phyloP scores from a whole-genome alignment of 2,888 invertebrate genomes.

The Tineola bisselliella region DNA sequence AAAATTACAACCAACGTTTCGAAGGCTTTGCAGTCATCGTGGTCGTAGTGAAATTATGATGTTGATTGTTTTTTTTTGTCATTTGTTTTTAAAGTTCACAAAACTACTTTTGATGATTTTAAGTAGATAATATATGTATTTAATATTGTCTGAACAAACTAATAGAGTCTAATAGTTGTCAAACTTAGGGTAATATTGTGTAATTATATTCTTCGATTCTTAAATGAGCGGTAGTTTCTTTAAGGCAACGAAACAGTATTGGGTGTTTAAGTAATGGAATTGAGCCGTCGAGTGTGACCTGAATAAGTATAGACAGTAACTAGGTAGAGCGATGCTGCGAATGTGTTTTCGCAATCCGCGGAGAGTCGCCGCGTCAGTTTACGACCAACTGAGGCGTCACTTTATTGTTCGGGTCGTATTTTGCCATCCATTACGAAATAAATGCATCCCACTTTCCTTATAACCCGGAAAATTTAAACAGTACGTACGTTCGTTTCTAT shows the following conservation, averaged over 20 bases:
- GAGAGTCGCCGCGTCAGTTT: slow-evolving; percentile 5
- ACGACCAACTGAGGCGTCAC: slow-evolving; percentile 9
- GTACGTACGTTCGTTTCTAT: neutral
- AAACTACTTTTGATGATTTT: too few relatives aligned
- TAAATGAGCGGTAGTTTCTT: too few relatives aligned
- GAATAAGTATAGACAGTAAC: neutral
- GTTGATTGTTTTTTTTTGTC: too few relatives aligned
- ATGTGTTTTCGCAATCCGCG: slow-evolving; percentile 12
- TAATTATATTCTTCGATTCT: too few relatives aligned
- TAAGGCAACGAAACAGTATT: neutral
- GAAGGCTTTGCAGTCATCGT: too few relatives aligned
- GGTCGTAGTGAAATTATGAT: too few relatives aligned
- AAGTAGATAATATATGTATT: too few relatives aligned
- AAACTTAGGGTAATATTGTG: too few relatives aligned
- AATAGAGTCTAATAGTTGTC: too few relatives aligned
- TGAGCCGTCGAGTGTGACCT: neutral
- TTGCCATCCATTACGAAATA: slow-evolving; percentile 7
- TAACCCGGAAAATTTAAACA: neutral
- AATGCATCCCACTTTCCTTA: neutral
- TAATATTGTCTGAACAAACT: too few relatives aligned
- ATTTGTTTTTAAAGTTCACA: too few relatives aligned
- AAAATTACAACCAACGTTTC: too few relatives aligned
- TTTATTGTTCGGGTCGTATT: slow-evolving; percentile 7
- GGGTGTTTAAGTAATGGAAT: neutral
- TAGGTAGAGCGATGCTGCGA: neutral